Evolutionary conservation across 2,888 invertebrate species (phyloP).

Genomic region (Dysmachus trigonus): DNA sequence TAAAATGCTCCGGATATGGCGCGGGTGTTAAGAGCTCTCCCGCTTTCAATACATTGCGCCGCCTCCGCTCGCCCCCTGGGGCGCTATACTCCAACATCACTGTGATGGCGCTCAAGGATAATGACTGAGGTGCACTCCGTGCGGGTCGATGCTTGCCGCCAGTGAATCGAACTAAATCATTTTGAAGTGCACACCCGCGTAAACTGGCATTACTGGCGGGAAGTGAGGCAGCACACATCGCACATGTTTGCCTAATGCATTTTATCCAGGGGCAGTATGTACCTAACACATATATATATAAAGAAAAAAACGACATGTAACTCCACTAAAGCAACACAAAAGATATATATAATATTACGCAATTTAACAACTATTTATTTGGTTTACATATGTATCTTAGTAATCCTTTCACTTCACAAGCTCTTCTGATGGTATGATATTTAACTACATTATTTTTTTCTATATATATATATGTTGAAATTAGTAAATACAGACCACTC

Average conservation of each 20-base stretch:
- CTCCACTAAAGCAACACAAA: not conserved
- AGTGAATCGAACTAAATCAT: not conserved
- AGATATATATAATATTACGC: too few species aligned
- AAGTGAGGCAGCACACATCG: not conserved
- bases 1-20: conserved; percentile 3
- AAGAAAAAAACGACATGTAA: not conserved
- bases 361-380: too few species aligned
- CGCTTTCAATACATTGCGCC: not conserved
- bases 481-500: too few species aligned
- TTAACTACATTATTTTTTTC: too few species aligned
- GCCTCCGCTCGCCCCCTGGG: not conserved
- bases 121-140: not conserved
- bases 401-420: too few species aligned
- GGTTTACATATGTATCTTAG: too few species aligned
- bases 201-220: not conserved
- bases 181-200: not conserved
- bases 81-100: not conserved
- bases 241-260: not conserved
- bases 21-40: conserved; percentile 8
- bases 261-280: not conserved
- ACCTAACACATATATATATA: not conserved
- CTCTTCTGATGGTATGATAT: too few species aligned
- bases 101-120: not conserved
- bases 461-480: too few species aligned
- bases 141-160: not conserved